These are phyloP conservation scores for Xestia xanthographa DNA, from an alignment of 2,888 invertebrate species.

Conservation along the genomic window DNA sequence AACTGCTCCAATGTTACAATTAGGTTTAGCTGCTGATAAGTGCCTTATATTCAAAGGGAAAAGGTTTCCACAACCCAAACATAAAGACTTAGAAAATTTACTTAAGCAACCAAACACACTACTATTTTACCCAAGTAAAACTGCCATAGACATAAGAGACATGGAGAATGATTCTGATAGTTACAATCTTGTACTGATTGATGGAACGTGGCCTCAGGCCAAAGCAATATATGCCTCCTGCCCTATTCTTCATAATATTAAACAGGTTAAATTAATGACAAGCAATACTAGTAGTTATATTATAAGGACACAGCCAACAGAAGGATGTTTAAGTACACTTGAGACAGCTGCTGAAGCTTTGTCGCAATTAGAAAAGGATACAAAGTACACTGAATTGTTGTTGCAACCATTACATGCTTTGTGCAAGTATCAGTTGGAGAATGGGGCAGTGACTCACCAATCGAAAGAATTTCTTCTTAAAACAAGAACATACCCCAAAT, in stretches of 20 bases:
- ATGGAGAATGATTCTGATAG: conserved; percentile 84
- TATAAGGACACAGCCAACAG: conserved; percentile 98
- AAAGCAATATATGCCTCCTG: conserved; percentile 97
- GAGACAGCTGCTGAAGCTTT: conserved; percentile 96
- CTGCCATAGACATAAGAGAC: conserved; percentile 92
- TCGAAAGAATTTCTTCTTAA: conserved; percentile 97
- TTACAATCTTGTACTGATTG: conserved; percentile 96
- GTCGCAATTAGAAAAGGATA: conserved; percentile 93
- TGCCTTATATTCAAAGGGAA: conserved; percentile 96
- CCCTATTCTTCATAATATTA: conserved; percentile 93
- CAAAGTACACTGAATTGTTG: conserved; percentile 92
- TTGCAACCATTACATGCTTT: conserved; percentile 95
- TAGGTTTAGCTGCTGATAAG: conserved; percentile 93
- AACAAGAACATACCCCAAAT: conserved; percentile 94
- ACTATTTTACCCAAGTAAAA: conserved; percentile 95
- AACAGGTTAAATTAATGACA: conserved; percentile 95
- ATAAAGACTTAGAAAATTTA: conserved; percentile 92
- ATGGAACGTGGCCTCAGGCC: conserved; percentile 99
- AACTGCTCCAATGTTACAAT: conserved; percentile 96
- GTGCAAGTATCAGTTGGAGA: conserved; percentile 96
- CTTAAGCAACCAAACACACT: conserved; percentile 93
- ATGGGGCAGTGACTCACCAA: conserved; percentile 98
- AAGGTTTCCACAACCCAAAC: conserved; percentile 94
- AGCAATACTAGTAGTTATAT: conserved; percentile 95
- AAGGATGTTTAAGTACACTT: conserved; percentile 97